A percentile compares a stretch with the other conserved stretches of the same genome.
phyloP scores from a whole-genome alignment of 2,888 invertebrate genomes.

The Iphiclides podalirius region DNA sequence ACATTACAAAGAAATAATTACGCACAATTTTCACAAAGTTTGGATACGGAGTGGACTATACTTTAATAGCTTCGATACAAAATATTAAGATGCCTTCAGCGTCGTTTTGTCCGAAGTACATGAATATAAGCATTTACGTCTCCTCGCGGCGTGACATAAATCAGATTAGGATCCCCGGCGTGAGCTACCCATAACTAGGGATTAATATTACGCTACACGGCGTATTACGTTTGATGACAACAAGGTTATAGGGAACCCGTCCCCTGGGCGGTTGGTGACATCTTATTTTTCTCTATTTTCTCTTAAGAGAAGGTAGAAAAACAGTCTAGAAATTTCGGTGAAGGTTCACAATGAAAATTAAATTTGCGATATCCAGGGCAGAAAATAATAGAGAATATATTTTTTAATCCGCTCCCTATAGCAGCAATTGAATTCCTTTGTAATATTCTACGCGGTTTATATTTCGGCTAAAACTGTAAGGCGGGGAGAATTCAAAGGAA shows the following conservation, averaged over 20 bases:
- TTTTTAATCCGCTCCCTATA: too few relatives aligned
- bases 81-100: background rate
- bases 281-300: too few relatives aligned
- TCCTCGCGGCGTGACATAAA: conserved; percentile 14
- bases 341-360: too few relatives aligned
- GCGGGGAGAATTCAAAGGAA: conserved; percentile 6
- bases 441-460: conserved; percentile 7
- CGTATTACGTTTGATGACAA: too few relatives aligned
- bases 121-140: conserved; percentile 2
- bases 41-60: background rate
- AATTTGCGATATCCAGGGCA: too few relatives aligned
- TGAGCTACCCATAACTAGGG: background rate
- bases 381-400: too few relatives aligned
- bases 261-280: too few relatives aligned
- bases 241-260: too few relatives aligned
- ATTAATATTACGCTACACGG: background rate
- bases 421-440: conserved; percentile 1
- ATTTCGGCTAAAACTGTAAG: conserved; percentile 6
- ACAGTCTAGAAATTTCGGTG: too few relatives aligned
- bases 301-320: too few relatives aligned
- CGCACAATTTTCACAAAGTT: too few relatives aligned
- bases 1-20: too few relatives aligned
- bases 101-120: background rate
- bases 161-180: background rate
- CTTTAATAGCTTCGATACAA: background rate